These are phyloP conservation scores for Phoronis australis DNA, from an alignment of 2,888 invertebrate genomes.

Conservation along the genomic window DNA sequence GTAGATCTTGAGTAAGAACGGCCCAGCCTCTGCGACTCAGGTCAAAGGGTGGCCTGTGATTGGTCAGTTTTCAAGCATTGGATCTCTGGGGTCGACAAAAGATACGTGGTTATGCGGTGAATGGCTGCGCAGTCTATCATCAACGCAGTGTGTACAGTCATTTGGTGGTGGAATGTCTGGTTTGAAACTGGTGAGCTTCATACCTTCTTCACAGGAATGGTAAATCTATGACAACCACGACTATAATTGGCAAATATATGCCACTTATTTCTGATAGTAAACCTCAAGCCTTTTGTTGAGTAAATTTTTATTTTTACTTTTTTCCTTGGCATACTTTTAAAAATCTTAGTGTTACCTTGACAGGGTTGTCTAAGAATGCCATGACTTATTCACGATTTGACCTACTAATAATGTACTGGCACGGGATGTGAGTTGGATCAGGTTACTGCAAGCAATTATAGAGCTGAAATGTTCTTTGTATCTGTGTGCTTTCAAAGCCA, in stretches of 20 bases:
- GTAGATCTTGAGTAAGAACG: constrained; percentile 65
- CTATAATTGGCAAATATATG: constrained; percentile 40
- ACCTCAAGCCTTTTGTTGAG: too few relatives aligned
- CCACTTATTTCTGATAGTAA: too few relatives aligned
- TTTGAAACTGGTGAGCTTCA: constrained; percentile 1
- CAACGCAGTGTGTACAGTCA: constrained; percentile 1
- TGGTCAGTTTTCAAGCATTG: constrained; percentile 87
- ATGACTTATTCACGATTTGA: too few relatives aligned
- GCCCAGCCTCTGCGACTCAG: constrained; percentile 50
- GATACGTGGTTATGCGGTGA: constrained; percentile 72
- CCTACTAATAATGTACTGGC: too few relatives aligned
- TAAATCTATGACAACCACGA: constrained; percentile 11
- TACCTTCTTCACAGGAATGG: constrained; percentile 10
- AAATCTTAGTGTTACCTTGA: too few relatives aligned
- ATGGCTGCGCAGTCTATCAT: constrained; percentile 60
- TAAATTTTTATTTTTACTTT: too few relatives aligned
- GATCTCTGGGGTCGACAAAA: constrained; percentile 67
- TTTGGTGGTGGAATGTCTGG: not conserved
- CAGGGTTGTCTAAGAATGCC: too few relatives aligned
- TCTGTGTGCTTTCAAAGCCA: too few relatives aligned
- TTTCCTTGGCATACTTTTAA: too few relatives aligned
- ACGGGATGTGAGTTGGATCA: too few relatives aligned
- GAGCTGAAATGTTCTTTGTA: too few relatives aligned
- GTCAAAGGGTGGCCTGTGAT: constrained; percentile 66
- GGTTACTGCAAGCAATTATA: too few relatives aligned